Percentiles rank a stretch among this genome's conserved stretches.
Evolutionary conservation across 2,113 vertebrate species (phyloP).

Genomic region (Xyliphius kryptos): DNA sequence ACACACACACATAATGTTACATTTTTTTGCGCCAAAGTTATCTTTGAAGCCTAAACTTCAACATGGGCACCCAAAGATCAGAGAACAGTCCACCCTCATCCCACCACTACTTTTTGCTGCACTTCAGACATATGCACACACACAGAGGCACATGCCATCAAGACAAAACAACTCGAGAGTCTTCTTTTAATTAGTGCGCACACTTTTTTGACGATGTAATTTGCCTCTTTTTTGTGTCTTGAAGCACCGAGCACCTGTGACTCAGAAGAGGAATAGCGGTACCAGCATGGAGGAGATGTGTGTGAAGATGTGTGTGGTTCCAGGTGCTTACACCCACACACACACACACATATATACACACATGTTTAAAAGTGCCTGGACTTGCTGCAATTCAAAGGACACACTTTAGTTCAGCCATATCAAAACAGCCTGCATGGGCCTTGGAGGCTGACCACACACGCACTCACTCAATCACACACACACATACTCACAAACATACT

Average conservation of each 20-base stretch:
- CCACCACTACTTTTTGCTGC: too few relatives aligned
- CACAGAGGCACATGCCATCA: too few relatives aligned
- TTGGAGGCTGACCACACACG: too few relatives aligned
- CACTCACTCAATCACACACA: conserved; percentile 9
- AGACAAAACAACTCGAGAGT: conserved; percentile 33
- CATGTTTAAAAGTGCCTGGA: conserved; percentile 32
- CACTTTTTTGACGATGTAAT: conserved; percentile 28
- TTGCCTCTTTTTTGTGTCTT: conserved; percentile 26
- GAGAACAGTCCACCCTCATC: too few relatives aligned
- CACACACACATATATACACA: conserved; percentile 23
- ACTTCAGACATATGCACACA: conserved; percentile 16
- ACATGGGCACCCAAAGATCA: too few relatives aligned
- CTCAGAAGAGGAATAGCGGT: conserved; percentile 38
- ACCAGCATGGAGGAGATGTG: conserved; percentile 46
- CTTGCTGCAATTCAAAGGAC: conserved; percentile 37
- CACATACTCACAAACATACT: conserved; percentile 13
- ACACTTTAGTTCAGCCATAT: conserved; percentile 42
- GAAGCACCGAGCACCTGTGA: conserved; percentile 40
- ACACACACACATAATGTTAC: too few relatives aligned
- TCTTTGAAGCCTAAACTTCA: too few relatives aligned
- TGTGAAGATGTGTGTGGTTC: conserved; percentile 24
- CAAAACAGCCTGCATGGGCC: conserved; percentile 46
- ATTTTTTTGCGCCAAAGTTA: too few relatives aligned
- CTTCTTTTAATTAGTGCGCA: conserved; percentile 37
- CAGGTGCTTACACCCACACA: conserved; percentile 40